Percentiles rank a stretch among this genome's conserved stretches.
These are phyloP conservation scores for Callospermophilus lateralis DNA, from an alignment of 2,113 vertebrate genomes.

Conservation along the genomic window DNA sequence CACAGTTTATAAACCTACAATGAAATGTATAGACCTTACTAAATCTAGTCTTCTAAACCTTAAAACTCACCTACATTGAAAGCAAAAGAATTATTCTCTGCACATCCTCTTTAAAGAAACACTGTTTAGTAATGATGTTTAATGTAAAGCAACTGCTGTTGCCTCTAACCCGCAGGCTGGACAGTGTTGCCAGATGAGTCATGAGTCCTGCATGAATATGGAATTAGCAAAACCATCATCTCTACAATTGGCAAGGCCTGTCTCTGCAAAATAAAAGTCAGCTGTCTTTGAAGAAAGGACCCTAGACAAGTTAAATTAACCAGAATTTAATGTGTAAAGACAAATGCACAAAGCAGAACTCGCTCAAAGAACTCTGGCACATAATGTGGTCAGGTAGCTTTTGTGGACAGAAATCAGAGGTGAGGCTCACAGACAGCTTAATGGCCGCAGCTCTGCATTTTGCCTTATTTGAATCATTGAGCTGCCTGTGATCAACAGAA, in stretches of 20 bases:
- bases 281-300: slow-evolving; percentile 12
- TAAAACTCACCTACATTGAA: neutral
- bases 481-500: neutral
- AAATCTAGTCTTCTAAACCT: neutral
- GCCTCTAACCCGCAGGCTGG: neutral
- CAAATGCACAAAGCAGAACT: neutral
- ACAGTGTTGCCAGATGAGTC: neutral
- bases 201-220: slow-evolving; percentile 57
- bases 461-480: neutral
- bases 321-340: neutral
- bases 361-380: neutral
- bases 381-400: neutral
- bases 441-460: neutral
- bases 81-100: neutral
- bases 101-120: neutral
- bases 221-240: slow-evolving; percentile 43
- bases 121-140: neutral
- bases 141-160: slow-evolving; percentile 52
- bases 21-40: neutral
- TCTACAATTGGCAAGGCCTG: slow-evolving; percentile 32
- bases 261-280: neutral
- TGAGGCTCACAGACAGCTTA: neutral
- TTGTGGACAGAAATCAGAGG: neutral
- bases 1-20: neutral
- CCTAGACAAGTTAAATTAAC: neutral